Evolutionary conservation across 1,140 invertebrate species (phyloP).

Genomic region (Lordiphosa mommai): DNA sequence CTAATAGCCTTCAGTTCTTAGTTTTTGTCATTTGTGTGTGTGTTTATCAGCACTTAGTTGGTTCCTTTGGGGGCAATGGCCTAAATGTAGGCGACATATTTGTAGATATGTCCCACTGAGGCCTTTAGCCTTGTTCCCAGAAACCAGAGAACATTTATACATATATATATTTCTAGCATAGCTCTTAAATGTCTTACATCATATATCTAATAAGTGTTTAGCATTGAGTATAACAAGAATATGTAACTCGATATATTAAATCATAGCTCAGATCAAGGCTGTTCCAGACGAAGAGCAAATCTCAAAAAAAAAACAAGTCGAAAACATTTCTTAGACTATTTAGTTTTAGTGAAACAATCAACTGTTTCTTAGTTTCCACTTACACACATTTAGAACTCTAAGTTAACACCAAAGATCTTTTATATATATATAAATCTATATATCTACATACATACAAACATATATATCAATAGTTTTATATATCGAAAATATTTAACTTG

Average conservation of each 20-base stretch:
- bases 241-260: slow-evolving; percentile 48
- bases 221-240: slow-evolving; percentile 54
- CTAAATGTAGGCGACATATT: slow-evolving; percentile 30
- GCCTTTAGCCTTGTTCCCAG: slow-evolving; percentile 34
- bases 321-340: slow-evolving; percentile 21
- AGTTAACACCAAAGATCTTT: slow-evolving; percentile 34
- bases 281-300: slow-evolving; percentile 27
- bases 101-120: slow-evolving; percentile 42
- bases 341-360: slow-evolving; percentile 36
- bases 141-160: neutral
- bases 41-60: slow-evolving; percentile 29
- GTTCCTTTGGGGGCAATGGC: slow-evolving; percentile 17
- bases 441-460: slow-evolving; percentile 4
- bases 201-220: slow-evolving; percentile 64
- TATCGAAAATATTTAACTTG: neutral
- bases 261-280: slow-evolving; percentile 66
- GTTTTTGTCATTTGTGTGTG: slow-evolving; percentile 31
- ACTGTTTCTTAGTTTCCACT: slow-evolving; percentile 47
- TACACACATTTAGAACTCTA: slow-evolving; percentile 53
- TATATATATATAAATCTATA: slow-evolving; percentile 9
- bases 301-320: slow-evolving; percentile 13
- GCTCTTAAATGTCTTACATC: slow-evolving; percentile 61
- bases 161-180: slow-evolving; percentile 45
- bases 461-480: slow-evolving; percentile 3
- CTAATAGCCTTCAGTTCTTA: slow-evolving; percentile 54